phyloP scores from a whole-genome alignment of 2,113 vertebrate species.

The Dermatemys mawii region DNA sequence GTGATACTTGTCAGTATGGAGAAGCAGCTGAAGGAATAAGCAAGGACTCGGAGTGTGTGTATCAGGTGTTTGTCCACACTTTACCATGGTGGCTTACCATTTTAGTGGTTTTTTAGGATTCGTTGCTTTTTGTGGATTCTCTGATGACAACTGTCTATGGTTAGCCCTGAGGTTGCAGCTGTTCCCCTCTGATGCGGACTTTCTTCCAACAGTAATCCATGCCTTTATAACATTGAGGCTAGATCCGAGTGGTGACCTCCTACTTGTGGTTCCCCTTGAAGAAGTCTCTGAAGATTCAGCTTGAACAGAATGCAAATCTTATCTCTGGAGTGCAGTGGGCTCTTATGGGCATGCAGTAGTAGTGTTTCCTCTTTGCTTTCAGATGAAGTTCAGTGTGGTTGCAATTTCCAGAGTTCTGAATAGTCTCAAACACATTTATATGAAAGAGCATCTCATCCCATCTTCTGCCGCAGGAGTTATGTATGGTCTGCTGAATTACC shows the following conservation, averaged over 20 bases:
- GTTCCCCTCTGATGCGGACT: not conserved
- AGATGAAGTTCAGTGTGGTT: not conserved
- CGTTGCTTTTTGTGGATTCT: not conserved
- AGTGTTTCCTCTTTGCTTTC: not conserved
- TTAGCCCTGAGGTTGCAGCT: not conserved
- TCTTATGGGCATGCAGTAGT: not conserved
- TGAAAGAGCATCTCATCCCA: not conserved
- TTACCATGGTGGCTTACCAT: not conserved
- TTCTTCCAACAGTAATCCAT: not conserved
- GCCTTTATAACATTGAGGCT: not conserved
- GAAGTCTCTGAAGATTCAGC: not conserved
- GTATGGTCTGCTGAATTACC: not conserved
- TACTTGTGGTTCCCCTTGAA: not conserved
- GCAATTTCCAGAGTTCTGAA: not conserved
- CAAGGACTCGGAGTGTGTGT: not conserved
- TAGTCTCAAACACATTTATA: not conserved
- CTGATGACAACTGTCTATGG: not conserved
- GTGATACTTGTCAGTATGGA: not conserved
- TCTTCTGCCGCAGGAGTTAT: not conserved
- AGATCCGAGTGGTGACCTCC: not conserved
- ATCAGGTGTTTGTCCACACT: not conserved
- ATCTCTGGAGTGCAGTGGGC: not conserved
- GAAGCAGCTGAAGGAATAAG: not conserved
- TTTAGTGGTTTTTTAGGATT: not conserved
- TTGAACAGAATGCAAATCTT: not conserved